These are phyloP conservation scores for Xenopus borealis DNA, from an alignment of 2,113 vertebrate genomes.

Conservation along the genomic window DNA sequence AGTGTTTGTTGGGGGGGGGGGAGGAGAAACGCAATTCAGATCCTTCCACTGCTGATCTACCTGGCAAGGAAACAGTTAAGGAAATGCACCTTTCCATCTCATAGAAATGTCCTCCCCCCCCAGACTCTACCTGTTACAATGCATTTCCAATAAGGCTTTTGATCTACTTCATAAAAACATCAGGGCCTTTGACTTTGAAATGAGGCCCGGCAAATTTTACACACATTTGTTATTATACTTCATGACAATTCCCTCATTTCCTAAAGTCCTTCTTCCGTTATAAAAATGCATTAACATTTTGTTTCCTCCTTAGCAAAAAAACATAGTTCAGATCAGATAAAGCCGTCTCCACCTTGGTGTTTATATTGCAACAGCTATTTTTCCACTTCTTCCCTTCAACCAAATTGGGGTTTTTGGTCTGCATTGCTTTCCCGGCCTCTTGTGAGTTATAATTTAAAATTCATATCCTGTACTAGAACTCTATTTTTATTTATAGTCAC, in stretches of 20 bases:
- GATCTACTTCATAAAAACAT: slow-evolving; percentile 56
- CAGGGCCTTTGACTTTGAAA: slow-evolving; percentile 58
- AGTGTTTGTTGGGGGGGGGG: slow-evolving; percentile 50
- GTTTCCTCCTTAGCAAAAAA: not conserved
- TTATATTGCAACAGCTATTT: no score
- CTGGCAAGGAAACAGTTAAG: slow-evolving; percentile 11
- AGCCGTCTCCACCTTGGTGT: not conserved
- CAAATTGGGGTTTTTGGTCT: no score
- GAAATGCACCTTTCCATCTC: not conserved
- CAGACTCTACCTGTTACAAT: slow-evolving; percentile 41
- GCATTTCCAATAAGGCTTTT: slow-evolving; percentile 50
- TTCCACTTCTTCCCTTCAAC: no score
- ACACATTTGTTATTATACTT: slow-evolving; percentile 14
- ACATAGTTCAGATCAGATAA: slow-evolving; percentile 13
- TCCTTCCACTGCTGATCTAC: slow-evolving; percentile 43
- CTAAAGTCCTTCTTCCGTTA: not conserved
- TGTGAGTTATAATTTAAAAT: no score
- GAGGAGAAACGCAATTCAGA: slow-evolving; percentile 39
- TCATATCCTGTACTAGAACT: no score
- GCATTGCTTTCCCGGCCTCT: no score
- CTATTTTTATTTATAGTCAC: no score
- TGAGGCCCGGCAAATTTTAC: slow-evolving; percentile 26
- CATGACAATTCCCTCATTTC: slow-evolving; percentile 11
- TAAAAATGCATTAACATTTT: slow-evolving; percentile 34
- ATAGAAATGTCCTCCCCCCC: not conserved